Evolutionary conservation across 2,888 invertebrate genomes (phyloP), one percentile per base, ranked within the genome.

Genomic region (Elegia similella): DNA sequence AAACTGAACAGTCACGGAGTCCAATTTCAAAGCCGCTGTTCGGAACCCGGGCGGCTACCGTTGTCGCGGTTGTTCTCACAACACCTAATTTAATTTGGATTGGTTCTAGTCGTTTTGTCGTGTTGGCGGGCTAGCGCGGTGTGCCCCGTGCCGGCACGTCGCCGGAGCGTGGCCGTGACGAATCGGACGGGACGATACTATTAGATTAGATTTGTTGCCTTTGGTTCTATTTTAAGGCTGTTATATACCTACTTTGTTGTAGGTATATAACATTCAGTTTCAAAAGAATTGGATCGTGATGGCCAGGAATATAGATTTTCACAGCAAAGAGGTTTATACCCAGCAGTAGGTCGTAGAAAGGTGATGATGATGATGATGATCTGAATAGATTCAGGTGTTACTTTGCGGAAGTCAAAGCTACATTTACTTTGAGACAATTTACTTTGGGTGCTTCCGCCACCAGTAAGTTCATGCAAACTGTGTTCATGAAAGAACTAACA

Each of bases 51-150:
- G 7, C 10, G 34, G 50, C 50, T 50, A 50, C 50, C 34, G 50
- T 50, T 34, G 50, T 16, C 46, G 23, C 32, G 10, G 32, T 23
- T 12, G 17, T 34, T 50, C 50, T 50, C 50, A 38, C 50, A 50
- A 50, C 48, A 48, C 29, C 34, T 50, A 50, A 50, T 50, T 50
- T 50, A 50, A 50, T 50, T 50, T 50, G 38, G 38, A 50, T 50
- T 50, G 12, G 50, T 50, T 50, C 50, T 50, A 34, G 50, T 34
- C 50, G 50, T 50, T 50, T 50, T 50, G 50, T 17, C 34, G 50
- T 50, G 13, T 44, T 15, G 42, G 15, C 43, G 43, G 13, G 15
- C 43, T n/a, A n/a, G 15, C 15, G 15, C 42, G 2, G 12, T 12
- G 38, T 2, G 12, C 8, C 17, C 17, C 46, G 50, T 34, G 34